These are phyloP conservation scores for Drosophila obscura DNA, from an alignment of 1,140 invertebrate genomes.

Conservation along the genomic window DNA sequence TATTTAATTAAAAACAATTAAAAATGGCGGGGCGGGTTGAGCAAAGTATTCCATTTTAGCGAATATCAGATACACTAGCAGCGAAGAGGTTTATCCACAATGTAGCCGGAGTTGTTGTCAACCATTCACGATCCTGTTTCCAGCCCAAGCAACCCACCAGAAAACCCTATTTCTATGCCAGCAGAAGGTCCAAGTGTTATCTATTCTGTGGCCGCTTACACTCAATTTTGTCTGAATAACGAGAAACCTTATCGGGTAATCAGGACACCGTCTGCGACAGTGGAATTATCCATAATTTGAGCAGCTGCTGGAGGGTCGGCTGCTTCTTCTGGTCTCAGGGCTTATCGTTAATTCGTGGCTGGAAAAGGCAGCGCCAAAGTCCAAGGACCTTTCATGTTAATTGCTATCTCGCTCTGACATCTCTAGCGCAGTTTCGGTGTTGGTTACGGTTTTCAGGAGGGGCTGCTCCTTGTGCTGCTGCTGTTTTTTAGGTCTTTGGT, in stretches of 20 bases:
- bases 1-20: slow-evolving; percentile 61
- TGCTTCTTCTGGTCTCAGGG: slow-evolving; percentile 38
- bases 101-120: too few species aligned
- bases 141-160: background rate
- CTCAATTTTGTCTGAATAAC: slow-evolving; percentile 32
- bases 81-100: background rate
- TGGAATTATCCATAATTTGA: slow-evolving; percentile 59
- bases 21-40: background rate
- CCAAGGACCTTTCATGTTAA: slow-evolving; percentile 73
- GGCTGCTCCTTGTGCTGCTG: slow-evolving; percentile 24
- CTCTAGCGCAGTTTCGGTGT: background rate
- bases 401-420: slow-evolving; percentile 42
- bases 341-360: slow-evolving; percentile 75
- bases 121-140: too few species aligned
- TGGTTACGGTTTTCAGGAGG: slow-evolving; percentile 1
- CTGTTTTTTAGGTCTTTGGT: slow-evolving; percentile 35
- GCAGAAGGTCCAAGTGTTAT: slow-evolving; percentile 6
- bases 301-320: slow-evolving; percentile 53
- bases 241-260: slow-evolving; percentile 44
- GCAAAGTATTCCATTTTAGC: background rate
- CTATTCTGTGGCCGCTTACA: slow-evolving; percentile 37
- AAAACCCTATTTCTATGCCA: slow-evolving; percentile 11
- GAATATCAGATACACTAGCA: slow-evolving; percentile 16
- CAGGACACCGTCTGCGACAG: slow-evolving; percentile 39
- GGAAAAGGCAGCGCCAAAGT: slow-evolving; percentile 47